Evolutionary conservation across 2,113 vertebrate species (phyloP).

Genomic region (Saccopteryx leptura): DNA sequence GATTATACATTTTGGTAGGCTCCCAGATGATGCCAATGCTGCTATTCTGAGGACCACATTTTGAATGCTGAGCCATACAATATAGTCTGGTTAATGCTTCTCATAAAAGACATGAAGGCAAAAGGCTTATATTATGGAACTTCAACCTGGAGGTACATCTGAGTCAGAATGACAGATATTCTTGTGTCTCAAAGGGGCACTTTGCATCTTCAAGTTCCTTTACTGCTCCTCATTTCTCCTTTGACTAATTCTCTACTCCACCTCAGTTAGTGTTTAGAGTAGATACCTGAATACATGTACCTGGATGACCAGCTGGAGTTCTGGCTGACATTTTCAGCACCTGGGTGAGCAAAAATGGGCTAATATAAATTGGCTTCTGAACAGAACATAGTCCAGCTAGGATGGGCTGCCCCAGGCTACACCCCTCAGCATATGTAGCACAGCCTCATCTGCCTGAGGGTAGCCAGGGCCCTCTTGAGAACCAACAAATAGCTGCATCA

Average conservation of each 20-base stretch:
- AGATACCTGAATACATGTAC: neutral
- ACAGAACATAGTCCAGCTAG: neutral
- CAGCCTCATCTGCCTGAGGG: neutral
- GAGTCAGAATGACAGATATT: neutral
- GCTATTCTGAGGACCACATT: neutral
- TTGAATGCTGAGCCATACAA: neutral
- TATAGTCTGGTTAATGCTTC: neutral
- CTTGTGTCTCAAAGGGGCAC: neutral
- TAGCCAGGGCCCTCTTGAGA: neutral
- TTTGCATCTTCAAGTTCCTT: neutral
- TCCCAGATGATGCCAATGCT: neutral
- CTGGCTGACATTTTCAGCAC: neutral
- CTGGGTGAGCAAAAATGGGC: neutral
- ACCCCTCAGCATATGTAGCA: neutral
- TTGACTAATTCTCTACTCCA: neutral
- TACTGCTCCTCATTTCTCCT: neutral
- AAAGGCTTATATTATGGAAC: neutral
- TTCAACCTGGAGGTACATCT: neutral
- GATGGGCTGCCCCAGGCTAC: neutral
- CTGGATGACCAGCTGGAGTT: neutral
- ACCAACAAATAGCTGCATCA: neutral
- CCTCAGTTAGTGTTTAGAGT: neutral
- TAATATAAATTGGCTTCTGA: neutral
- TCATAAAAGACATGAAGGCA: neutral
- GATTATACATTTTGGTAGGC: neutral